Evolutionary conservation across 2,888 invertebrate species (phyloP).

Genomic region (Fabriciana adippe): DNA sequence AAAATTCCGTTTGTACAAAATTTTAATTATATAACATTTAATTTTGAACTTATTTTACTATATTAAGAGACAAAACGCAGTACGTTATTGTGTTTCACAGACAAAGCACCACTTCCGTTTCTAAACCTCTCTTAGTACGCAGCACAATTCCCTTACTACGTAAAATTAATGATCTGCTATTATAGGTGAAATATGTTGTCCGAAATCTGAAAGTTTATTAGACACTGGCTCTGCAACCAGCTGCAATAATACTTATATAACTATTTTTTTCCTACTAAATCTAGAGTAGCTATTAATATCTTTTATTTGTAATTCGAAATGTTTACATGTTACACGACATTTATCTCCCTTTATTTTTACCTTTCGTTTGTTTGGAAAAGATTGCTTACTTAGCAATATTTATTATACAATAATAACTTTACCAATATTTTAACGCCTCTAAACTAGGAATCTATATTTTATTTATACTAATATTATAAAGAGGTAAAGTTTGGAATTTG

Average conservation of each 20-base stretch:
- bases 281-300: background rate
- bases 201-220: background rate
- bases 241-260: too few relatives aligned
- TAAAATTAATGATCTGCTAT: constrained; percentile 1
- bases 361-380: too few relatives aligned
- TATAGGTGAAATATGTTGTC: background rate
- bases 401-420: too few relatives aligned
- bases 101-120: background rate
- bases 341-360: too few relatives aligned
- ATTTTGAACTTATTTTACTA: background rate
- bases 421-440: too few relatives aligned
- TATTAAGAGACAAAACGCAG: background rate
- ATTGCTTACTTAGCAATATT: too few relatives aligned
- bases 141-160: background rate
- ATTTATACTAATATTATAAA: too few relatives aligned
- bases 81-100: constrained; percentile 3
- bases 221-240: background rate
- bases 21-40: too few relatives aligned
- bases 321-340: too few relatives aligned
- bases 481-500: too few relatives aligned
- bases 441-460: too few relatives aligned
- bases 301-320: background rate
- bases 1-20: too few relatives aligned
- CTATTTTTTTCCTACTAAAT: background rate
- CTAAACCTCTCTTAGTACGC: constrained; percentile 2